Percentiles rank a stretch among this genome's conserved stretches.
Evolutionary conservation across 1,140 invertebrate genomes (phyloP).

Genomic region (Aphaenogaster floridana): DNA sequence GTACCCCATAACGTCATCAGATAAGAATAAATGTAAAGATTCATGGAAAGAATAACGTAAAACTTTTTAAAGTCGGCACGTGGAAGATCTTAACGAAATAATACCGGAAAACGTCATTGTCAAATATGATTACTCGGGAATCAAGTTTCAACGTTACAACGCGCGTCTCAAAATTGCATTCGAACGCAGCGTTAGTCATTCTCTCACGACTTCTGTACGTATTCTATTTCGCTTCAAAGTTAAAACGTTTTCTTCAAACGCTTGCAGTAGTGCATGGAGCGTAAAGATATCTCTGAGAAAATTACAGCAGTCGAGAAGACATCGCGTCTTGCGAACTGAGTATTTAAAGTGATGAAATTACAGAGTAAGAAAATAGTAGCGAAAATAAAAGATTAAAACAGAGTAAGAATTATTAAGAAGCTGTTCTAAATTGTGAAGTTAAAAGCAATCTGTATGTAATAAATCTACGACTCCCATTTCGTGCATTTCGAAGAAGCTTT

Average conservation of each 20-base stretch:
- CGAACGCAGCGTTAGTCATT: neutral
- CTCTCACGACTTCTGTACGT: constrained; percentile 15
- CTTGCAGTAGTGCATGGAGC: neutral
- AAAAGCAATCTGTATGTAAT: neutral
- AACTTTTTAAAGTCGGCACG: neutral
- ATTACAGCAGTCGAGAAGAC: constrained; percentile 34
- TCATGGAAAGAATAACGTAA: neutral
- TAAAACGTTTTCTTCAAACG: constrained; percentile 41
- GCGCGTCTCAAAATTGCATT: constrained; percentile 9
- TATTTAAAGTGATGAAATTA: constrained; percentile 7
- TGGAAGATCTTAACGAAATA: neutral
- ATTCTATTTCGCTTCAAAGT: constrained; percentile 39
- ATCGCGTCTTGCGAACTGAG: constrained; percentile 6
- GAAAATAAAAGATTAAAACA: neutral
- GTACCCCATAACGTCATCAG: neutral
- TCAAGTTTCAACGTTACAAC: constrained; percentile 22
- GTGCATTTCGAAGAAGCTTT: neutral
- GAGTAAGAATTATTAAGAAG: neutral
- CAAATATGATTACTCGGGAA: constrained; percentile 6
- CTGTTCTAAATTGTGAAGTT: neutral
- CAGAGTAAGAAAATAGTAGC: neutral
- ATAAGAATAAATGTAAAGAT: neutral
- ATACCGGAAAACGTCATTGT: constrained; percentile 17
- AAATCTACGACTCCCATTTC: neutral
- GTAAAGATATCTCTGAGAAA: constrained; percentile 29